Evolutionary conservation across 2,113 vertebrate genomes (phyloP).

Genomic region (Scomber colias): DNA sequence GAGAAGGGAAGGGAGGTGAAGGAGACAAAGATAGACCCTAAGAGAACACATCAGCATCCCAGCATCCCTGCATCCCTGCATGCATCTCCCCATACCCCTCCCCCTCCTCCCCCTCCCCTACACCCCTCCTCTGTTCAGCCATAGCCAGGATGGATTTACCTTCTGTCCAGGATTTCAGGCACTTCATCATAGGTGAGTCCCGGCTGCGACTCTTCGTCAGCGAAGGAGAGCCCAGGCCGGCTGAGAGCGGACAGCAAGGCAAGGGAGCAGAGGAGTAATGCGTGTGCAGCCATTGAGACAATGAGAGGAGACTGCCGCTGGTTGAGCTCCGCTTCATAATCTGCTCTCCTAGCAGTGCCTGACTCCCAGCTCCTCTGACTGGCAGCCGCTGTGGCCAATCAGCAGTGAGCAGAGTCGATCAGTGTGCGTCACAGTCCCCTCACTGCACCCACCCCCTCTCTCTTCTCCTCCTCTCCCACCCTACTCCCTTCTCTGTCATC

Average conservation of each 20-base stretch:
- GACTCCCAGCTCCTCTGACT: conserved; percentile 77
- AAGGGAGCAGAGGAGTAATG: conserved; percentile 80
- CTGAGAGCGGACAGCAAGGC: conserved; percentile 78
- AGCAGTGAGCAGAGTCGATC: conserved; percentile 61
- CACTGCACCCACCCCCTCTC: conserved; percentile 46
- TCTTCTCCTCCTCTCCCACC: conserved; percentile 50
- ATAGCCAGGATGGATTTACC: conserved; percentile 78
- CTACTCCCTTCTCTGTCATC: conserved; percentile 70
- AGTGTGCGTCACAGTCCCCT: conserved; percentile 82
- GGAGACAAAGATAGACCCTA: conserved; percentile 29
- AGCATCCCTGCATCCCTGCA: conserved; percentile 57
- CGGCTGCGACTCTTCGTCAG: conserved; percentile 70
- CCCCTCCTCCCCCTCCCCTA: conserved; percentile 32
- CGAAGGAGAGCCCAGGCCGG: conserved; percentile 72
- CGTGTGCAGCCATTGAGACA: conserved; percentile 88
- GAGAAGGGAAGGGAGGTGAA: not conserved
- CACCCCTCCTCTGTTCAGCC: conserved; percentile 55
- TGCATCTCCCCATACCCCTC: conserved; percentile 54
- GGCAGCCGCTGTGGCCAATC: conserved; percentile 78
- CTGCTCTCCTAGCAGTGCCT: conserved; percentile 84
- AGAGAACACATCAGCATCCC: conserved; percentile 74
- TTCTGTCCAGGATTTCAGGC: conserved; percentile 86
- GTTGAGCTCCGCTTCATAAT: conserved; percentile 86
- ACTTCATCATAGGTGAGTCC: conserved; percentile 83
- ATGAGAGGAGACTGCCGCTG: conserved; percentile 82